phyloP scores from a whole-genome alignment of 23 tunicate species.

The Oikopleura albicans region DNA sequence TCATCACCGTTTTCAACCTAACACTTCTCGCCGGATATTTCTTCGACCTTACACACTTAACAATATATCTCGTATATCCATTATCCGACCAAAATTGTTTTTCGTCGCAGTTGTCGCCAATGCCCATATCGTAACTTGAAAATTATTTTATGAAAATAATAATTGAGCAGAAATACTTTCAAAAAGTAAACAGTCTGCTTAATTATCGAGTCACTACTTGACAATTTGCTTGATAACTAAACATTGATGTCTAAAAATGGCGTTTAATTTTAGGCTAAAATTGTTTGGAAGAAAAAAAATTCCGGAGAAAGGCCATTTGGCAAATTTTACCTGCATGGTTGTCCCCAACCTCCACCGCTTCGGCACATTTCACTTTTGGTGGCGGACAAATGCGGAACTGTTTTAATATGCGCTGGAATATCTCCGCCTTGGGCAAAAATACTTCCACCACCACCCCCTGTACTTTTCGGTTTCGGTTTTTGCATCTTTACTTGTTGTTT shows the following conservation, averaged over 20 bases:
- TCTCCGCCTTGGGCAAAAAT: not conserved
- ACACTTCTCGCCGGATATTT: not conserved
- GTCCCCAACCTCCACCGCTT: constrained; percentile 1
- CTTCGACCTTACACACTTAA: not conserved
- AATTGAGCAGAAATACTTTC: not conserved
- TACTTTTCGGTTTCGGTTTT: not conserved
- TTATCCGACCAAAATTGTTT: constrained; percentile 17
- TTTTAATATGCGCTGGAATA: not conserved
- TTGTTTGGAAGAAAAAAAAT: too few relatives aligned
- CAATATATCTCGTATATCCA: constrained; percentile 9
- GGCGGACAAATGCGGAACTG: not conserved
- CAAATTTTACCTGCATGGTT: constrained; percentile 15
- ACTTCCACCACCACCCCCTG: not conserved
- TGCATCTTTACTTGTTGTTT: not conserved
- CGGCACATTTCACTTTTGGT: not conserved
- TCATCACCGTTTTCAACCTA: constrained; percentile 2
- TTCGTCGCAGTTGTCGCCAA: constrained; percentile 9
- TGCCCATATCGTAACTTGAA: not conserved
- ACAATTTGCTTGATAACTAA: too few relatives aligned
- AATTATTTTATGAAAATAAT: not conserved
- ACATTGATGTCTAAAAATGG: too few relatives aligned
- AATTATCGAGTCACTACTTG: too few relatives aligned
- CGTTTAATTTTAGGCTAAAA: too few relatives aligned
- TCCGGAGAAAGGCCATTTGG: too few relatives aligned
- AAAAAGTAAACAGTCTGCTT: not conserved